Base-by-base conservation (phyloP, 2,888 invertebrate species). In the Drosophila testacea region DNA sequence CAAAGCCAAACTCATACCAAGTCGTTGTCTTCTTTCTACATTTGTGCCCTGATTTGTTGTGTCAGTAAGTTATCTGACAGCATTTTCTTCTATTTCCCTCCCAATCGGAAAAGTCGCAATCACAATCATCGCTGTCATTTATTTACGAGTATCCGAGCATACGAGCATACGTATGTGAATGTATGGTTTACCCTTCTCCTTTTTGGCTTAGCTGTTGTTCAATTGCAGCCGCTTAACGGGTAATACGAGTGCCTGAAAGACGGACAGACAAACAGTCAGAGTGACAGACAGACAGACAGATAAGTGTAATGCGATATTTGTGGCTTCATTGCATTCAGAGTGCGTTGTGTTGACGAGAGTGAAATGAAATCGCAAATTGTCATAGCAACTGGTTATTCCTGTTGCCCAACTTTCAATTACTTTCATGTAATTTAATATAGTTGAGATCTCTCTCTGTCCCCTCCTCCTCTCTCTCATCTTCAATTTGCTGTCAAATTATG, bases 241-340 rank as follows among this genome's bases (percentile, higher is more conserved):
- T 73, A 77, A 78, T 69, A 54, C 76, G 60, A 78, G 62, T 65
- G 68, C 50, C 61, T 16, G 16, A 16, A 16, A 22, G 22, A 42
- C 39, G 66, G 61, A 34, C 62, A 72, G 61, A 34, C 67, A 60
- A 27, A 38, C 39, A 51, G n/a, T 16, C 16, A 16, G 16, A 16
- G 16, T 65, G 68, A 54, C 61, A 22, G 22, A 42, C 39, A 71
- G 61, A 34, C 67, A 60, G 30, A 38, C 39, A 51, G n/a, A 57
- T 50, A 10, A 11, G 22, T 68, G 89, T 78, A 89, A 87, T 89
- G 73, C 56, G 89, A 85, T 89, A 83, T 81, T 83, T 87, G 72
- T 76, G 75, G 79, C 87, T 87, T 88, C 79, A 88, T 78, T 86
- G 89, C 75, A 62, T 68, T 79, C 61, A 48, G 42, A 70, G 68